phyloP scores from a whole-genome alignment of 2,888 invertebrate species.

The Parnassius glacialis region DNA sequence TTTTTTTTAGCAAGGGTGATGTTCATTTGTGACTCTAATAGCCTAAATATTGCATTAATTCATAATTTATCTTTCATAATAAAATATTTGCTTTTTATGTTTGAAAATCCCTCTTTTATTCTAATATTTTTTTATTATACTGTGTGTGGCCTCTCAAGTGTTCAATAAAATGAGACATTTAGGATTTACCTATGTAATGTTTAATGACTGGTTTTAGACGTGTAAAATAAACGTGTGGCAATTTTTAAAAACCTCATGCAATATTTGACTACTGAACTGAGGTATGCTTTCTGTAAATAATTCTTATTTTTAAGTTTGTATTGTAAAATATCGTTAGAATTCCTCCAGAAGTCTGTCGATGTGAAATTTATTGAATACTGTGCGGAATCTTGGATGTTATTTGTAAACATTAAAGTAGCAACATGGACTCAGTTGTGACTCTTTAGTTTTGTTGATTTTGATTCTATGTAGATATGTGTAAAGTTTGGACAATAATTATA shows the following conservation, averaged over 20 bases:
- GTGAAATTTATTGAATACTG: constrained; percentile 34
- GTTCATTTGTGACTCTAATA: background rate
- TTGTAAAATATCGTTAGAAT: constrained; percentile 64
- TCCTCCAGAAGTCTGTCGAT: constrained; percentile 43
- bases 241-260: constrained; percentile 48
- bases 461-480: constrained; percentile 69
- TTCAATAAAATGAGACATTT: constrained; percentile 54
- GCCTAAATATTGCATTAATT: background rate
- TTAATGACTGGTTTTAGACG: constrained; percentile 34
- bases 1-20: background rate
- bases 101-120: constrained; percentile 11
- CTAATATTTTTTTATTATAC: constrained; percentile 17
- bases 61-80: too few species aligned
- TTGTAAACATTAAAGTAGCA: constrained; percentile 29
- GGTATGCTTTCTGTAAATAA: constrained; percentile 73
- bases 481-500: constrained; percentile 75
- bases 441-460: constrained; percentile 43
- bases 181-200: constrained; percentile 40
- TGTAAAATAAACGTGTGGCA: constrained; percentile 47
- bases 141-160: constrained; percentile 65
- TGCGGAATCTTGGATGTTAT: constrained; percentile 23
- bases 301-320: constrained; percentile 70
- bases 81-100: constrained; percentile 5
- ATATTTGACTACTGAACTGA: constrained; percentile 48
- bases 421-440: constrained; percentile 37